These are phyloP conservation scores for Geotrupes spiniger DNA, from an alignment of 2,888 invertebrate genomes.

Conservation along the genomic window DNA sequence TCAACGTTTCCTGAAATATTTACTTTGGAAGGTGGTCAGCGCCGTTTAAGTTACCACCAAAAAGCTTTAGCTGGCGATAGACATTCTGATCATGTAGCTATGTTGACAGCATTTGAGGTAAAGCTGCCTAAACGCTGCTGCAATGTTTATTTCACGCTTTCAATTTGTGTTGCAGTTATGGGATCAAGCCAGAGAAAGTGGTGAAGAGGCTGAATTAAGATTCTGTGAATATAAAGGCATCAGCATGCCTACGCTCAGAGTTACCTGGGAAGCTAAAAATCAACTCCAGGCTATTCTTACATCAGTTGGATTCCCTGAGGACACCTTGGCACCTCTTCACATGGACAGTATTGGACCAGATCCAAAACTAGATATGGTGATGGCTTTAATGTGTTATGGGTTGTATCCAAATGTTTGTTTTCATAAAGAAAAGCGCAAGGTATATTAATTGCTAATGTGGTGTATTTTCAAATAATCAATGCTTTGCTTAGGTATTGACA, in stretches of 20 bases:
- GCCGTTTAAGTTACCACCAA: conserved; percentile 80
- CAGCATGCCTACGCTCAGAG: conserved; percentile 83
- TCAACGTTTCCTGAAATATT: conserved; percentile 96
- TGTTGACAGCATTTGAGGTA: conserved; percentile 87
- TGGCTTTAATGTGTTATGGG: conserved; percentile 84
- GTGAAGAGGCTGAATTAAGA: conserved; percentile 71
- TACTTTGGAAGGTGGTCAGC: conserved; percentile 69
- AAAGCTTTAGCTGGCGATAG: conserved; percentile 81
- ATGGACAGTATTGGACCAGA: conserved; percentile 78
- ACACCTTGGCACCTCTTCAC: conserved; percentile 70
- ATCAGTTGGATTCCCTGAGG: conserved; percentile 85
- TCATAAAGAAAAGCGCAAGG: conserved; percentile 93
- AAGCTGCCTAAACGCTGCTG: conserved; percentile 15
- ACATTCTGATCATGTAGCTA: conserved; percentile 92
- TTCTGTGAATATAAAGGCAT: conserved; percentile 93
- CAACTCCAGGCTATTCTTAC: conserved; percentile 60
- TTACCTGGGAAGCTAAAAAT: conserved; percentile 87
- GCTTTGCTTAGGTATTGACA: conserved; percentile 68
- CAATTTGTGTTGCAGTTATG: conserved; percentile 55
- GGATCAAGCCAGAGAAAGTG: conserved; percentile 65
- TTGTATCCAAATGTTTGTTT: conserved; percentile 96
- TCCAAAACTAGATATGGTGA: conserved; percentile 75
- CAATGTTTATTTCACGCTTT: neutral
- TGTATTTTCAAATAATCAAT: conserved; percentile 1
- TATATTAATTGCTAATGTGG: conserved; percentile 37